Evolutionary conservation across 2,113 vertebrate species (phyloP).

Genomic region (Etia nguti): DNA sequence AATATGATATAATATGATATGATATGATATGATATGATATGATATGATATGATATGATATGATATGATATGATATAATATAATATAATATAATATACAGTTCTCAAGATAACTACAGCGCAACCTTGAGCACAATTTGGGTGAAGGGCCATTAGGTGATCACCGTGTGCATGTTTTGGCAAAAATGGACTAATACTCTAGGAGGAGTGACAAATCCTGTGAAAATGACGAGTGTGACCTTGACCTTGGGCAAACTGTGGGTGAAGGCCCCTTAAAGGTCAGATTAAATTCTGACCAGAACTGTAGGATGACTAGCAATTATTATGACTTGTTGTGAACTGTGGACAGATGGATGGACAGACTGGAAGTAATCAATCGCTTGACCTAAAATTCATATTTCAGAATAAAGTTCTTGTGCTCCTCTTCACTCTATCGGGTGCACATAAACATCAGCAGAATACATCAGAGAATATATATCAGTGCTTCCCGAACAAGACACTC

Average conservation of each 20-base stretch:
- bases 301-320: not conserved
- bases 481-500: not conserved
- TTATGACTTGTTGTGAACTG: not conserved
- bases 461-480: not conserved
- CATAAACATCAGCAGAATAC: not conserved
- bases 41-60: not conserved
- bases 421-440: not conserved
- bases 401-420: not conserved
- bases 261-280: not conserved
- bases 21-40: not conserved
- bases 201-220: not conserved
- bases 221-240: not conserved
- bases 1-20: not conserved
- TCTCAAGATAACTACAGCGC: not conserved
- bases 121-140: not conserved
- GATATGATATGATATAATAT: not conserved
- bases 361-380: not conserved
- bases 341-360: not conserved
- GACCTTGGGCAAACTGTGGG: not conserved
- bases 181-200: not conserved
- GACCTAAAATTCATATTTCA: not conserved
- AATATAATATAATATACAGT: not conserved
- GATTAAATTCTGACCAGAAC: not conserved
- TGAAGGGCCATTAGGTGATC: not conserved
- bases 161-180: not conserved